Percentiles rank a stretch among this genome's conserved stretches.
Conservation (phyloP, 2,113 vertebrate species). For the Corythornis cristatus region DNA sequence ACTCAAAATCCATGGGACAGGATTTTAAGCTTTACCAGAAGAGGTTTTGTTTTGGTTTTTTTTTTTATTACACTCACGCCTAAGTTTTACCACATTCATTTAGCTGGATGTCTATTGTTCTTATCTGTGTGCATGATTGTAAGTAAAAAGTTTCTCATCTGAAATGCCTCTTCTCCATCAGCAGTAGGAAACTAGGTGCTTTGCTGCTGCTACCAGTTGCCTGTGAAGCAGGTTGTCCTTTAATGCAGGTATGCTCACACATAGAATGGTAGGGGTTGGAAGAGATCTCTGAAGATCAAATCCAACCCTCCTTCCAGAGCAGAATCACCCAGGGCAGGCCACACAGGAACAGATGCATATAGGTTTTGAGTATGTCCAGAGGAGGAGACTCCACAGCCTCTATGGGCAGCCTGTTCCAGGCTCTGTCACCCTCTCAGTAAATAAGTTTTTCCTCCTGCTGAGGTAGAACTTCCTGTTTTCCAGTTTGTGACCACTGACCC, state of each 20-base stretch:
- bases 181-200: neutral
- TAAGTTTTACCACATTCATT: neutral
- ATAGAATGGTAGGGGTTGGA: neutral
- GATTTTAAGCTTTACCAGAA: neutral
- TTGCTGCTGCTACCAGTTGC: neutral
- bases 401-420: too few relatives aligned
- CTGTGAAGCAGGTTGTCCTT: neutral
- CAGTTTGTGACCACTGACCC: too few relatives aligned
- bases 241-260: neutral
- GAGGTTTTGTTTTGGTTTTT: rapidly evolving
- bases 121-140: neutral
- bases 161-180: neutral
- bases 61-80: neutral
- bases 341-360: too few relatives aligned
- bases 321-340: too few relatives aligned
- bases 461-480: too few relatives aligned
- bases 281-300: too few relatives aligned
- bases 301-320: too few relatives aligned
- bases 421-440: too few relatives aligned
- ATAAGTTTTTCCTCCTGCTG: too few relatives aligned
- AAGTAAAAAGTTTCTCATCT: neutral
- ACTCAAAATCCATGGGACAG: neutral
- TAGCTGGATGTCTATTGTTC: neutral
- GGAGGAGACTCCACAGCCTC: too few relatives aligned
- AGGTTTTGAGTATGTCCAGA: too few relatives aligned